Evolutionary conservation across 1,140 invertebrate species (phyloP).

Genomic region (Pseudoatta argentina): DNA sequence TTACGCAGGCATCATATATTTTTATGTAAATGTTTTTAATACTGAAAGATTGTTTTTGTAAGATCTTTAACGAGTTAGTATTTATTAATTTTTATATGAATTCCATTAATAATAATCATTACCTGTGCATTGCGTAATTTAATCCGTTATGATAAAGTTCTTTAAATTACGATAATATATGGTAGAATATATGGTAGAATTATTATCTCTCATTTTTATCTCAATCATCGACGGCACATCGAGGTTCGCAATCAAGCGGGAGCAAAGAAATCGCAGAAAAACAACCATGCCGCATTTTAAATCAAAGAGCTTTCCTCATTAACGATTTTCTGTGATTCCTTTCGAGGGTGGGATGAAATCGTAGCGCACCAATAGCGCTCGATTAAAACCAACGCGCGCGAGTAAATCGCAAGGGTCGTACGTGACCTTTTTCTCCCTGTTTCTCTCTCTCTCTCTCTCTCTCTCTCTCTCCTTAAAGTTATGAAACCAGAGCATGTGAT

Average conservation of each 20-base stretch:
- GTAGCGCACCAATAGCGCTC: slow-evolving; percentile 27
- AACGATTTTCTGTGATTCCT: slow-evolving; percentile 20
- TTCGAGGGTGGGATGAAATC: slow-evolving; percentile 28
- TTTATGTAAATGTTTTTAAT: not conserved
- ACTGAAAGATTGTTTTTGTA: not conserved
- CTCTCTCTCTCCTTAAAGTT: slow-evolving; percentile 52
- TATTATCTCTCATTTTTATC: slow-evolving; percentile 20
- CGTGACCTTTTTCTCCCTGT: not conserved
- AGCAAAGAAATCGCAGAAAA: slow-evolving; percentile 26
- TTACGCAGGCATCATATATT: slow-evolving; percentile 22
- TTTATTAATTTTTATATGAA: not conserved
- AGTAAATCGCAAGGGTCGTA: not conserved
- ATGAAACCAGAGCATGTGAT: not conserved
- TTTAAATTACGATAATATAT: slow-evolving; percentile 1
- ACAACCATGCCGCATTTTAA: slow-evolving; percentile 16
- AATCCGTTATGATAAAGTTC: not conserved
- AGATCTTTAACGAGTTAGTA: not conserved
- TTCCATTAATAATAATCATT: slow-evolving; percentile 14
- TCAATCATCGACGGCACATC: slow-evolving; percentile 18
- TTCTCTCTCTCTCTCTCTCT: slow-evolving; percentile 15
- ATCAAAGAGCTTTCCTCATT: slow-evolving; percentile 58
- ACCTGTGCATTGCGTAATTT: not conserved
- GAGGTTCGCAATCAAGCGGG: slow-evolving; percentile 28
- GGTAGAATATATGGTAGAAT: slow-evolving; percentile 13
- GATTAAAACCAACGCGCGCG: slow-evolving; percentile 39